Conservation (phyloP, 2,888 invertebrate genomes). For the Drosophila greeni region DNA sequence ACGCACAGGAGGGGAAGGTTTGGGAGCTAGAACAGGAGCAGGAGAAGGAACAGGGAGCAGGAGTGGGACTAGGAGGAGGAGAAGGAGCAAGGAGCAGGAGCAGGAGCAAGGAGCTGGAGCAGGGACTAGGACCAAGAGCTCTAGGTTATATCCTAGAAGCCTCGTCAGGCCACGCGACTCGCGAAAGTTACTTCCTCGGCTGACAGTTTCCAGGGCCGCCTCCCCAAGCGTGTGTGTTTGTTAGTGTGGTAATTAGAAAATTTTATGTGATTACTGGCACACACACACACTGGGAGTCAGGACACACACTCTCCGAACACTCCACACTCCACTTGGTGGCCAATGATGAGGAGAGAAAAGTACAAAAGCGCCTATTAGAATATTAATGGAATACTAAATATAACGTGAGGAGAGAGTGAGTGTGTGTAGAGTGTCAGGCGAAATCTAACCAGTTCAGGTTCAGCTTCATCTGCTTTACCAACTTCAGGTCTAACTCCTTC, state of each 20-base stretch:
- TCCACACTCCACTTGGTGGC: slow-evolving; percentile 13
- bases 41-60: too few relatives aligned
- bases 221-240: slow-evolving; percentile 28
- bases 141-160: neutral
- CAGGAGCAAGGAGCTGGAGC: neutral
- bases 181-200: slow-evolving; percentile 43
- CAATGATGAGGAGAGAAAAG: slow-evolving; percentile 67
- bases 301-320: slow-evolving; percentile 24
- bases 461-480: neutral
- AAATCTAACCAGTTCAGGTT: neutral
- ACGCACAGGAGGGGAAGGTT: slow-evolving; percentile 2
- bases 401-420: slow-evolving; percentile 31
- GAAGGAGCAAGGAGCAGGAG: neutral
- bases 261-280: slow-evolving; percentile 69
- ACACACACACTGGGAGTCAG: slow-evolving; percentile 22
- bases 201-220: slow-evolving; percentile 20
- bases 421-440: neutral
- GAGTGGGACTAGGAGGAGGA: too few relatives aligned
- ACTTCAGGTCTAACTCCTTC: neutral
- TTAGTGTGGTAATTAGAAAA: slow-evolving; percentile 72
- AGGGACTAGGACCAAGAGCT: too few relatives aligned
- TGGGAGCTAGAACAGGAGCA: neutral
- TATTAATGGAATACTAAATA: slow-evolving; percentile 76
- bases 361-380: slow-evolving; percentile 75
- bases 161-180: slow-evolving; percentile 22